Base-by-base conservation (phyloP, 2,797 vertebrate species). In the Hafferia zeledoni region DNA sequence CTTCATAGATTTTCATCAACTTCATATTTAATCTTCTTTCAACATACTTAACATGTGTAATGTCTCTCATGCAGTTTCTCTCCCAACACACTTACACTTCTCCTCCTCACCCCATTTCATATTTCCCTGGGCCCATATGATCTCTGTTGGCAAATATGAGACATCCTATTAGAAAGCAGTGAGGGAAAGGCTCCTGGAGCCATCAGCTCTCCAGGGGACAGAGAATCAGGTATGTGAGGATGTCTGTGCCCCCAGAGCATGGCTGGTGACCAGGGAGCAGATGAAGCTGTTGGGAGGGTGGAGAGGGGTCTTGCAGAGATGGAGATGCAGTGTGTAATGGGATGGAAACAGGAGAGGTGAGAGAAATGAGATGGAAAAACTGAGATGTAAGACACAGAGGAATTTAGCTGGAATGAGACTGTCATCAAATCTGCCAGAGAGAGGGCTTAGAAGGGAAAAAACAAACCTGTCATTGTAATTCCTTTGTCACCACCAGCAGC, bases 351-450 rank as follows among this genome's bases (percentile, higher is more conserved):
- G 95, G 94, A 92, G 87, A 94, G 80, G 83, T 94, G 92, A 94
- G 95, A 97, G 94, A 97, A 97, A 97, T 90, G 72, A 94, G 88
- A 94, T 88, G 65, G 94, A 91, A 95, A 96, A 94, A 39, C 44
- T 50, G 70, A 96, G 89, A 77, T 27, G 50, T 47, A 87, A 1
- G 2, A 86, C 95, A 91, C 28, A 6, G 65, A 96, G 88, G 95
- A 97, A 94, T 96, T 96, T 80, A 91, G 59, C 20, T 9, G 13
- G 84, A 97, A 96, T 96, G 87, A 95, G 80, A 84, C 27, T 95
- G 94, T 95, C 94, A 94, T 94, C 39, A 39, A 79, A 90, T 93
- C 93, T 78, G 83, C 47, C 75, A 65, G 82, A 72, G 57, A 37
- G 17, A 43, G 63, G 49, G 10, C 23, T 77, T 75, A 95, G 64